Base-by-base conservation (phyloP, 2,888 invertebrate species). In the Meghimatium bilineatum region DNA sequence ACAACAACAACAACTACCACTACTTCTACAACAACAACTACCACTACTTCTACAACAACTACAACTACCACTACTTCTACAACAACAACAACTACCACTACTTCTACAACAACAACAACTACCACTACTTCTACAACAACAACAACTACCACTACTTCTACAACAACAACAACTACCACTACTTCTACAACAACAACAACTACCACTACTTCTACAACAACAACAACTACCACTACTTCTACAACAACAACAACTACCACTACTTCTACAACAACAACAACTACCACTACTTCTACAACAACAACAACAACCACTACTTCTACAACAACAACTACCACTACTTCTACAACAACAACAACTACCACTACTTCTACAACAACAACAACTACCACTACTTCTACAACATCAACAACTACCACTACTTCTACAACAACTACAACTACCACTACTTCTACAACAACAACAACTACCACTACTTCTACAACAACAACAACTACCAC, bases 401-500 rank as follows among this genome's bases (percentile, higher is more conserved):
- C 66, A 29, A 29, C 29, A 29, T 29, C 66, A 29, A 29, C 66
- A 29, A 29, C 66, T 14, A 29, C 66, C 29, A 29, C 66, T 66
- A 29, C 66, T 66, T 8, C 66, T 66, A 29, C 66, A 8, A 29
- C 52, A 14, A 52, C 52, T 52, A 52, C 52, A 14, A 52, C 52
- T 52, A 52, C 63, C 10, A n/a, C 63, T 2, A 26, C 36, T 56
- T 38, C 63, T 60, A 34, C 56, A 32, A 36, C 49, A n/a, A 2
- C 36, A 63, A 5, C 66, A 20, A 32, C 34, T 72, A 1, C 23
- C n/a, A 23, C 36, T 60, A 29, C 75, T 60, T n/a, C 60, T 76
- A 36, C 20, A 29, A 71, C 38, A 32, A 71, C 71, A 32, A 32
- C 71, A 32, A 71, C 71, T 71, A 71, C 71, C 32, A 71, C 71